phyloP scores from a whole-genome alignment of 2,888 invertebrate genomes.

The Vannuccia rotundouncinata region DNA sequence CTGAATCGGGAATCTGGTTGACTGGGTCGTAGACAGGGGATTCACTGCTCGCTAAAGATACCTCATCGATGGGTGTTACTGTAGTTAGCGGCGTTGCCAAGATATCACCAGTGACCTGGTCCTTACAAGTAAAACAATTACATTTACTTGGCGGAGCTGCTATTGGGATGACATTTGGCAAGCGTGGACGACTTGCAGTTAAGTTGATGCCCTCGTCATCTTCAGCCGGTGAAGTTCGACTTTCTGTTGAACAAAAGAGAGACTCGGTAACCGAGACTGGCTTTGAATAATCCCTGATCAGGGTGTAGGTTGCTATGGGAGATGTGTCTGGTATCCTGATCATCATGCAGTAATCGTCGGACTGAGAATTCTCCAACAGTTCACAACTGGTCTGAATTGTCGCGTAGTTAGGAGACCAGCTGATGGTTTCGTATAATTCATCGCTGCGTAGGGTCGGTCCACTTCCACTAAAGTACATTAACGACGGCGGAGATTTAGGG shows the following conservation, averaged over 20 bases:
- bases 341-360: not conserved
- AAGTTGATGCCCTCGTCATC: too few species aligned
- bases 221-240: not conserved
- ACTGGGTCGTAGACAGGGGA: not conserved
- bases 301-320: not conserved
- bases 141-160: not conserved
- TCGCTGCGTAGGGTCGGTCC: not conserved
- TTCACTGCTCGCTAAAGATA: not conserved
- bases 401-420: constrained; percentile 3
- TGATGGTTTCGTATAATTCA: not conserved
- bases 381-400: not conserved
- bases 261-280: not conserved
- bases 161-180: not conserved
- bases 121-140: not conserved
- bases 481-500: not conserved
- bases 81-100: not conserved
- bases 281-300: not conserved
- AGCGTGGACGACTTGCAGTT: not conserved
- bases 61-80: not conserved
- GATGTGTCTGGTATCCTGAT: not conserved
- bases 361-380: not conserved
- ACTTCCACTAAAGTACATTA: not conserved
- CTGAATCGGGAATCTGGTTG: not conserved
- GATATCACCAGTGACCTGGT: too few species aligned
- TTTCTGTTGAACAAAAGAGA: not conserved